A percentile compares a stretch with the other conserved stretches of the same genome.
Evolutionary conservation across 2,113 vertebrate genomes (phyloP).

Genomic region (Macheiramphus alcinus): DNA sequence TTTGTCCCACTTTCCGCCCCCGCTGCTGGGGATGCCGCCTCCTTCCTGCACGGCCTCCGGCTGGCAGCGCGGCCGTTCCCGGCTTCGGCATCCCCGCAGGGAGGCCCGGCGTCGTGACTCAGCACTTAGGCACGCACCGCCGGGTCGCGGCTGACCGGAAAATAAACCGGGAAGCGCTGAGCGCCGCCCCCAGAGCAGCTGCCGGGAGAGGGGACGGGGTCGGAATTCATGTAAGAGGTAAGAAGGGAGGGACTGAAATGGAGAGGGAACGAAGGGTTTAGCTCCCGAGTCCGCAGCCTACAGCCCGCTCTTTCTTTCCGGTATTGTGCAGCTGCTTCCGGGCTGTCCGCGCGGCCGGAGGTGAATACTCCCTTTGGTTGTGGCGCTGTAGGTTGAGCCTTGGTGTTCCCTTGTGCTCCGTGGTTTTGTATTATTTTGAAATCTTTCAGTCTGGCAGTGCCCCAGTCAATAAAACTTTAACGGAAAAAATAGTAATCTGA

Average conservation of each 20-base stretch:
- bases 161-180: not conserved
- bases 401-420: accelerated
- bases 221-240: not conserved
- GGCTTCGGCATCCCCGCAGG: not conserved
- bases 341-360: not conserved
- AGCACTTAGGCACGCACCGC: not conserved
- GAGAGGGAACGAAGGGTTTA: accelerated
- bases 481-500: not conserved
- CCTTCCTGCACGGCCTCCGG: accelerated
- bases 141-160: accelerated
- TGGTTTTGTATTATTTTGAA: accelerated
- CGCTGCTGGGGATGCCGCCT: too few species aligned
- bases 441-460: not conserved
- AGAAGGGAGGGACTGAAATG: accelerated
- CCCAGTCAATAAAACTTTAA: not conserved
- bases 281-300: accelerated
- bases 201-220: too few species aligned
- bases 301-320: too few species aligned
- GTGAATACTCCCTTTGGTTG: accelerated
- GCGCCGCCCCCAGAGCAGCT: accelerated
- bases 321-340: accelerated
- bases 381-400: too few species aligned
- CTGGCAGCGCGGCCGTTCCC: accelerated
- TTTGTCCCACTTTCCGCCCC: accelerated
- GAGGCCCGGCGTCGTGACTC: not conserved